Evolutionary conservation across 2,797 vertebrate species (phyloP).

Genomic region (Bryconaethiops microstoma): DNA sequence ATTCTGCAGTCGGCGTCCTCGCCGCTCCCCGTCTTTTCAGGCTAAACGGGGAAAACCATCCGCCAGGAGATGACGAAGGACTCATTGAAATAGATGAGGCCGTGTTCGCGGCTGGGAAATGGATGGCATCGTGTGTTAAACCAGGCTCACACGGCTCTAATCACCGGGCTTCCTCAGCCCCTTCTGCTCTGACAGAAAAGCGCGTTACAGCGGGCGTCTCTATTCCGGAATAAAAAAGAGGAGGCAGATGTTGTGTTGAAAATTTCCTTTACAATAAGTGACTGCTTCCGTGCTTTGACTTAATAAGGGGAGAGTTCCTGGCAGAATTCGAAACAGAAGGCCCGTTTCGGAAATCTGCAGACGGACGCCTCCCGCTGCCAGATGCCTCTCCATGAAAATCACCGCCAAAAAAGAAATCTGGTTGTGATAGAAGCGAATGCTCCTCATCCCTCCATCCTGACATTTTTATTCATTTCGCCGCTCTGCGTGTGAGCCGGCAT

Average conservation of each 20-base stretch:
- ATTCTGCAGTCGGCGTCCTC: slow-evolving; percentile 51
- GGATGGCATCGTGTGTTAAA: slow-evolving; percentile 45
- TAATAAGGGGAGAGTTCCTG: slow-evolving; percentile 34
- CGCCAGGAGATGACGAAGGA: slow-evolving; percentile 35
- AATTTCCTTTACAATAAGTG: slow-evolving; percentile 52
- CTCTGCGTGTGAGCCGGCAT: slow-evolving; percentile 16
- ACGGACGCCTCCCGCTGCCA: slow-evolving; percentile 31
- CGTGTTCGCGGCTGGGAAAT: slow-evolving; percentile 49
- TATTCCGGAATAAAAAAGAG: slow-evolving; percentile 34
- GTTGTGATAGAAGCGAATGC: slow-evolving; percentile 41
- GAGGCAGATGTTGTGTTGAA: slow-evolving; percentile 48
- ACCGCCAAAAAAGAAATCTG: slow-evolving; percentile 45
- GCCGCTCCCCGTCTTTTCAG: slow-evolving; percentile 22
- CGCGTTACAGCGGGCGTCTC: slow-evolving; percentile 1
- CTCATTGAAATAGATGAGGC: slow-evolving; percentile 60
- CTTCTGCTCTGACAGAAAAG: slow-evolving; percentile 28
- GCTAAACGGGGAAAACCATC: slow-evolving; percentile 52
- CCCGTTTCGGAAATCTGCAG: slow-evolving; percentile 41
- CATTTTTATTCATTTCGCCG: slow-evolving; percentile 33
- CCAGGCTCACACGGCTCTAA: slow-evolving; percentile 37
- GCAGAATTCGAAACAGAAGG: slow-evolving; percentile 50
- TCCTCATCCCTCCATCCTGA: slow-evolving; percentile 29
- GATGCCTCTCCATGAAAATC: slow-evolving; percentile 44
- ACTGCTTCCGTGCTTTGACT: slow-evolving; percentile 45
- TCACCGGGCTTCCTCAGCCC: slow-evolving; percentile 16